Percentiles rank a stretch among this genome's conserved stretches.
Conservation (phyloP, 2,888 invertebrate species). For the Kryphioiulus occultus region DNA sequence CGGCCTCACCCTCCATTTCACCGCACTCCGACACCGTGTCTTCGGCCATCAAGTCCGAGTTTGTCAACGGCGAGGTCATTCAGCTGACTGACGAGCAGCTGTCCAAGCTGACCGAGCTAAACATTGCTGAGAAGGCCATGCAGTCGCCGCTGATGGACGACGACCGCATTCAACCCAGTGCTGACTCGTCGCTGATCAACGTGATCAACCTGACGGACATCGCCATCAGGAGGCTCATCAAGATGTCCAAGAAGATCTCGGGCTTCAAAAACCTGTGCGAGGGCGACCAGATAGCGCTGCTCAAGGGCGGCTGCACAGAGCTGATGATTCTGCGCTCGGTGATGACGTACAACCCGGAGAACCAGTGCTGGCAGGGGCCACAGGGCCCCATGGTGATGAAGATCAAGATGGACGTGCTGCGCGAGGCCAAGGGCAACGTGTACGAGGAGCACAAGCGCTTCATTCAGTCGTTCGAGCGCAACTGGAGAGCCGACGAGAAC, state of each 20-base stretch:
- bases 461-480: conserved; percentile 82
- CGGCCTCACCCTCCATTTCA: not conserved
- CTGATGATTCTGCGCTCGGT: conserved; percentile 94
- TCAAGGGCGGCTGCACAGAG: conserved; percentile 95
- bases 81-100: conserved; percentile 82
- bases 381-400: conserved; percentile 65
- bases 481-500: conserved; percentile 86
- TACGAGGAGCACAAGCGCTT: conserved; percentile 87
- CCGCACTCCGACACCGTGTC: not conserved
- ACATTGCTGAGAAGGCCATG: conserved; percentile 84
- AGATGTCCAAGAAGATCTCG: conserved; percentile 69
- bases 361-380: conserved; percentile 85
- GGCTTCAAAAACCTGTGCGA: conserved; percentile 94
- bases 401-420: conserved; percentile 87
- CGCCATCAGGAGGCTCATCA: conserved; percentile 79
- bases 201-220: conserved; percentile 91
- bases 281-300: conserved; percentile 86
- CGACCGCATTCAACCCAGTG: conserved; percentile 59
- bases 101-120: conserved; percentile 82
- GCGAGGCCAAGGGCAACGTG: conserved; percentile 87
- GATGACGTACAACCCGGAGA: conserved; percentile 87
- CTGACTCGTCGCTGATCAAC: conserved; percentile 71
- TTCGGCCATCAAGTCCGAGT: conserved; percentile 21
- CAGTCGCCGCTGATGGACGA: conserved; percentile 86
- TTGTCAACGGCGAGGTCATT: not conserved